Conservation (phyloP, 2,888 invertebrate genomes). For the Philonicus albiceps region DNA sequence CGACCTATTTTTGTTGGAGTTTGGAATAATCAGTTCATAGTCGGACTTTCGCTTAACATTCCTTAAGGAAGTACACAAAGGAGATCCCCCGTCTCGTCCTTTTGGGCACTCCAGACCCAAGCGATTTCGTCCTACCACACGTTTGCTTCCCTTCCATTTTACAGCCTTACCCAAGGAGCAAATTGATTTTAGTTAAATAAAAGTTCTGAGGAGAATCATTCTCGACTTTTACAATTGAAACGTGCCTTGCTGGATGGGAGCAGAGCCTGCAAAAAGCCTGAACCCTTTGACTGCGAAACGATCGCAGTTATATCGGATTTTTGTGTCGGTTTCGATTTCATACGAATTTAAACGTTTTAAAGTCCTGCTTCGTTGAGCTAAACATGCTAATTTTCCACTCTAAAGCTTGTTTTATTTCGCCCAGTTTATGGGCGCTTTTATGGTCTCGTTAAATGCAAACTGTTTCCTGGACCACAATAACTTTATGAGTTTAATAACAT, state of each 20-base stretch:
- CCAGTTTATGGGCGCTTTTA: background rate
- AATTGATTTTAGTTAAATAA: slow-evolving; percentile 9
- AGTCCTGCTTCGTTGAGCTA: background rate
- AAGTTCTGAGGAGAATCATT: background rate
- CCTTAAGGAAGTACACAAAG: background rate
- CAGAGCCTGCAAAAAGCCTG: background rate
- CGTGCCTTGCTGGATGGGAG: background rate
- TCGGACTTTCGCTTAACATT: background rate
- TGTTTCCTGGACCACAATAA: background rate
- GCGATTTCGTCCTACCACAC: background rate
- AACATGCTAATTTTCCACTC: background rate
- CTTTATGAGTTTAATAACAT: background rate
- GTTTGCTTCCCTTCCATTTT: background rate
- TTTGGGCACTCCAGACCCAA: background rate
- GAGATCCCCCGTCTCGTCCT: background rate
- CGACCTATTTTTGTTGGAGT: background rate
- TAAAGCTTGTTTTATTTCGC: background rate
- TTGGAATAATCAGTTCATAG: background rate
- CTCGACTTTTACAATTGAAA: background rate
- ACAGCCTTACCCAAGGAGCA: background rate
- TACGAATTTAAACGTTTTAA: background rate
- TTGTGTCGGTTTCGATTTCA: background rate
- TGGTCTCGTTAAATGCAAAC: background rate
- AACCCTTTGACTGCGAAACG: background rate
- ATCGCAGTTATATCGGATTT: background rate